Base-by-base conservation (phyloP, 2,113 vertebrate genomes). In the Clarias magur region DNA sequence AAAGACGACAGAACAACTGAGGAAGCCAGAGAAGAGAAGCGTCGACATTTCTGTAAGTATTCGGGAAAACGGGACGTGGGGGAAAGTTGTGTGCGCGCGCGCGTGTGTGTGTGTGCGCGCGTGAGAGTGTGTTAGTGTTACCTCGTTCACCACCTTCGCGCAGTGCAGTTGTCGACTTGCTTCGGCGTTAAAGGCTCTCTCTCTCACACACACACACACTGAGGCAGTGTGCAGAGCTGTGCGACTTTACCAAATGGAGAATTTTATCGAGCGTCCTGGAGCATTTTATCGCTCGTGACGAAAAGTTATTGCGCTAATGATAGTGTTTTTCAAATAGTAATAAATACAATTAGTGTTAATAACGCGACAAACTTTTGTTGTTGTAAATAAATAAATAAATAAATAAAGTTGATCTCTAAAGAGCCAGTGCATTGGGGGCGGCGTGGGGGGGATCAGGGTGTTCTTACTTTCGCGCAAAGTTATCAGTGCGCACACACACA, bases 131-230 rank as follows among this genome's bases (percentile, higher is more conserved):
- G 27, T 19, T 48, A 48, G 23, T 13, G 42, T 25, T 76, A 79
- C 76, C 78, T 84, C 48, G 63, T 27, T 30, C 65, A 53, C 25
- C 16, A 27, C 93, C 89, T 90, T 89, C 90, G 91, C 85, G 91
- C 91, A 88, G 91, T 91, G 91, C 92, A 91, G 92, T 82, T 89
- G 92, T 92, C 88, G 93, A 94, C 92, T 93, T 94, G 92, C 91
- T 93, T 89, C 87, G 94, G 91, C 91, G 91, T 93, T 93, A 90
- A 93, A 93, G 92, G 92, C 92, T 94, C 91, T 86, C 86, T 91
- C 88, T 91, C 90, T 86, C 73, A 78, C 42, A 73, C 34, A 42
- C 91, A 94, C 93, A 86, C 87, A 91, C 88, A 90, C 23, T 0
- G 1, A 54, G 3, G 2, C 42, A 48, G 62, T 3, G 0, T n/a